Evolutionary conservation across 2,888 invertebrate species (phyloP).

Genomic region (Athripsodes cinereus): DNA sequence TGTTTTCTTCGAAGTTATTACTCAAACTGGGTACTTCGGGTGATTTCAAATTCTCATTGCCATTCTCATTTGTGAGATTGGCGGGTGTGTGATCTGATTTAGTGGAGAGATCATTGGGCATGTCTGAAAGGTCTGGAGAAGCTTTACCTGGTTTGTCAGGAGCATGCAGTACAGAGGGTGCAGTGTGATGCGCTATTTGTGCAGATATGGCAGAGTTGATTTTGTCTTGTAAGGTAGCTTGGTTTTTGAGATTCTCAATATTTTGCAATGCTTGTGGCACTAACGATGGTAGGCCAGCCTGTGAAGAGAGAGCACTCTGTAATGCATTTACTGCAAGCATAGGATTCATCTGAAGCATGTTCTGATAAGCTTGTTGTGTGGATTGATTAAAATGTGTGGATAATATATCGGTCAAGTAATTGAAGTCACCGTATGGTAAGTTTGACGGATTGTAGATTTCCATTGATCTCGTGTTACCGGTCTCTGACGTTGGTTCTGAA

Average conservation of each 20-base stretch:
- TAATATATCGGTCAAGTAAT: constrained; percentile 49
- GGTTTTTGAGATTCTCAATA: constrained; percentile 10
- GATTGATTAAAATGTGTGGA: constrained; percentile 26
- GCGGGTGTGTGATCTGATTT: not conserved
- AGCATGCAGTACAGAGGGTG: not conserved
- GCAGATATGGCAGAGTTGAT: constrained; percentile 1
- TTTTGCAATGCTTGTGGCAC: constrained; percentile 7
- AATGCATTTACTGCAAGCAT: constrained; percentile 14
- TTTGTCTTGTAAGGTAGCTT: constrained; percentile 12
- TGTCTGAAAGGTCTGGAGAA: not conserved
- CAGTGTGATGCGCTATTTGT: not conserved
- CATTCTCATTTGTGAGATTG: constrained; percentile 1
- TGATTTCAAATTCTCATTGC: not conserved
- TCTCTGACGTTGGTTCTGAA: constrained; percentile 12
- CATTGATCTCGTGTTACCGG: constrained; percentile 35
- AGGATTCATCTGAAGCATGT: constrained; percentile 24
- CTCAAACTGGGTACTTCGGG: not conserved
- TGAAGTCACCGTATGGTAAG: constrained; percentile 51
- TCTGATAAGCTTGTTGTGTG: constrained; percentile 24
- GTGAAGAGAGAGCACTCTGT: constrained; percentile 9
- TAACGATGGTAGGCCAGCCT: constrained; percentile 7
- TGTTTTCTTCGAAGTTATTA: constrained; percentile 7
- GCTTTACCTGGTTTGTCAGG: not conserved
- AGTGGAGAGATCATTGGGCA: not conserved
- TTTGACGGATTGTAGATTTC: constrained; percentile 52